phyloP scores from a whole-genome alignment of 2,113 vertebrate species.

The Passer montanus region DNA sequence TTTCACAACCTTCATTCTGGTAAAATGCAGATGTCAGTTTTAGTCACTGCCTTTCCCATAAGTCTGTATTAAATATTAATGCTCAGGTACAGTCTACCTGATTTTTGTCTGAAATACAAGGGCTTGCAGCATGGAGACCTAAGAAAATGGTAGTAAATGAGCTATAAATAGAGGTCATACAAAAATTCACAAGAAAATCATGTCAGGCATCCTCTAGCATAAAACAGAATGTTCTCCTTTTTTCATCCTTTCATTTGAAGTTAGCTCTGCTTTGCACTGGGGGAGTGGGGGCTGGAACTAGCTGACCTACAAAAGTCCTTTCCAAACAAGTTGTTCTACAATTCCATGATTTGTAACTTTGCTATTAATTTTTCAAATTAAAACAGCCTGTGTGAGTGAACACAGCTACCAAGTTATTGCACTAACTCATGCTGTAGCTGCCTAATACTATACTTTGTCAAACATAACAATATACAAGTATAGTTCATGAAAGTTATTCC shows the following conservation, averaged over 20 bases:
- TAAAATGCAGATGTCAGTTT: neutral
- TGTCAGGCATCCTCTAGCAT: neutral
- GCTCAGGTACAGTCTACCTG: neutral
- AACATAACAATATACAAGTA: neutral
- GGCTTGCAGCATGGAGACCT: neutral
- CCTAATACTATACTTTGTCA: slow-evolving; percentile 20
- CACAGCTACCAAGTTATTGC: neutral
- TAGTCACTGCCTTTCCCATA: neutral
- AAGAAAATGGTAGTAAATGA: neutral
- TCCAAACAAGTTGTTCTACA: neutral
- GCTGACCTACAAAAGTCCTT: slow-evolving; percentile 31
- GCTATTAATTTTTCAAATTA: slow-evolving; percentile 26
- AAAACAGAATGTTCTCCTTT: neutral
- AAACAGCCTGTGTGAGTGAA: neutral
- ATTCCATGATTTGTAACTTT: slow-evolving; percentile 13
- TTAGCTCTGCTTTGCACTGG: neutral
- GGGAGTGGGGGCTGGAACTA: neutral
- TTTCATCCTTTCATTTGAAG: slow-evolving; percentile 13
- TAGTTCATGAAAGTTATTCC: neutral
- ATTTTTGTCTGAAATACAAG: neutral
- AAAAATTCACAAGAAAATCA: slow-evolving; percentile 6
- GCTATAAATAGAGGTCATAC: neutral
- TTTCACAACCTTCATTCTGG: neutral
- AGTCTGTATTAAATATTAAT: neutral
- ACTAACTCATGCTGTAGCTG: neutral